These are phyloP conservation scores for Poeciliopsis prolifica DNA, from an alignment of 2,113 vertebrate genomes.

Conservation along the genomic window DNA sequence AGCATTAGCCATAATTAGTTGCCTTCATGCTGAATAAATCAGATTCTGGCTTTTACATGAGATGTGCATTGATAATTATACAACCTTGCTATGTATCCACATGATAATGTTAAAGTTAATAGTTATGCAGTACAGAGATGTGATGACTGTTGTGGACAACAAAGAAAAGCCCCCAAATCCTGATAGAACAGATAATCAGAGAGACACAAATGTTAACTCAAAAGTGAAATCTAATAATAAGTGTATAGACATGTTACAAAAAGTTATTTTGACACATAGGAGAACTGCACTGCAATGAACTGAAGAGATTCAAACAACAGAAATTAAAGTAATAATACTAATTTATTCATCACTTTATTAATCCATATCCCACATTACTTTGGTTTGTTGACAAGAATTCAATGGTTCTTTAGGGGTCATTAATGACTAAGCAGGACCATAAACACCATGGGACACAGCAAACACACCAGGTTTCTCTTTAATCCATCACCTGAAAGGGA, in stretches of 20 bases:
- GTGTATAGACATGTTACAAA: not conserved
- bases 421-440: not conserved
- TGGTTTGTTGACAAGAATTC: not conserved
- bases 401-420: too few species aligned
- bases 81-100: not conserved
- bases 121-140: not conserved
- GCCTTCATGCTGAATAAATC: not conserved
- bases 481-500: not conserved
- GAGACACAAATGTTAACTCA: not conserved
- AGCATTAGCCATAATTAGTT: too few species aligned
- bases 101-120: not conserved
- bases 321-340: not conserved
- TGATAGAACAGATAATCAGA: not conserved
- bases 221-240: not conserved
- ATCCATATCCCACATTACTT: not conserved
- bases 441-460: not conserved
- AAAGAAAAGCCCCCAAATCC: not conserved
- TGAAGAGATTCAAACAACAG: not conserved
- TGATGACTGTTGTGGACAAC: not conserved
- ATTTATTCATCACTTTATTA: too few species aligned
- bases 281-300: not conserved
- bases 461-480: not conserved
- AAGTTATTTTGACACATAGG: not conserved
- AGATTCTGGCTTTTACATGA: not conserved
- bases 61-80: not conserved